Conservation (phyloP, 92 coral and sea anemone genomes). For the Phenganax stokvisi region DNA sequence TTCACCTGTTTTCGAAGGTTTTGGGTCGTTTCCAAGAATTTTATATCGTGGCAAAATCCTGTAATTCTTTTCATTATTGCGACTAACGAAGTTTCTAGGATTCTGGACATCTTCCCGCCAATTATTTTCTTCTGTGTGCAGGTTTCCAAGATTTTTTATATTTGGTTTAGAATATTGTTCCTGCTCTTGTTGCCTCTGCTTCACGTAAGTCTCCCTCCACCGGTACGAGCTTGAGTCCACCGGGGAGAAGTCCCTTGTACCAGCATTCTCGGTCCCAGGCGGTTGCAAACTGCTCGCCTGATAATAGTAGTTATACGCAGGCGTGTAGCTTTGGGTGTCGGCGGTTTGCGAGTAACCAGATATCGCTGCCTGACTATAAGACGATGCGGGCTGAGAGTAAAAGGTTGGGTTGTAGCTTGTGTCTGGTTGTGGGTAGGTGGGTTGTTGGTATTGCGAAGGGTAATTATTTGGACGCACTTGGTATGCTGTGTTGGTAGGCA, state of each 20-base stretch:
- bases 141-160: not conserved
- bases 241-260: constrained; percentile 16
- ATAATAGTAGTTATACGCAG: not conserved
- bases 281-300: not conserved
- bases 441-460: not conserved
- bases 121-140: not conserved
- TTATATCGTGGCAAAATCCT: not conserved
- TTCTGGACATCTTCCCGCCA: not conserved
- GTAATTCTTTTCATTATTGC: not conserved
- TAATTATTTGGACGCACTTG: not conserved
- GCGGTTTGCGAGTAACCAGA: constrained; percentile 5
- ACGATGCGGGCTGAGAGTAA: constrained; percentile 5
- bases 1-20: not conserved
- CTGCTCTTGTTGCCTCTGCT: constrained; percentile 32
- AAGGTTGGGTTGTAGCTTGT: constrained; percentile 9
- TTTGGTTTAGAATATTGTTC: not conserved
- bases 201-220: constrained; percentile 34
- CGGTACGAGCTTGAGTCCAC: constrained; percentile 35
- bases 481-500: not conserved
- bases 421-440: constrained; percentile 26
- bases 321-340: constrained; percentile 2
- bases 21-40: not conserved
- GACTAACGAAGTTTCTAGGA: not conserved
- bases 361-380: constrained; percentile 18
- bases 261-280: constrained; percentile 2